These are phyloP conservation scores for Scomber colias DNA, from an alignment of 2,113 vertebrate genomes.

Conservation along the genomic window DNA sequence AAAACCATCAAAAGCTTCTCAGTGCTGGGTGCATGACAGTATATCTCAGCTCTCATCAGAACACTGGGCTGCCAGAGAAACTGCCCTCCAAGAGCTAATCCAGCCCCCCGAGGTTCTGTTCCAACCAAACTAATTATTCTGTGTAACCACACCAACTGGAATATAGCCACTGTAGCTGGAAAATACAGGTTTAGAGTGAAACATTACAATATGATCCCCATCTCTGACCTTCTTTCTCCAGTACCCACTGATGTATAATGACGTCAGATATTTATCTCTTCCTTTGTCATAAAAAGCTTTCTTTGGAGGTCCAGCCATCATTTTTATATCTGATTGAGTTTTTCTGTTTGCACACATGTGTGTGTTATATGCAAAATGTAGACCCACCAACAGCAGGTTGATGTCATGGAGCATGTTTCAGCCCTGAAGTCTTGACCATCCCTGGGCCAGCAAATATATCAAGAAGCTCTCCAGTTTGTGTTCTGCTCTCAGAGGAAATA, in stretches of 20 bases:
- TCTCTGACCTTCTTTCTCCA: constrained; percentile 51
- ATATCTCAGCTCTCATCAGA: constrained; percentile 79
- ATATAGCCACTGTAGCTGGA: constrained; percentile 63
- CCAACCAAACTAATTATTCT: constrained; percentile 81
- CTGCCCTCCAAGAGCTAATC: constrained; percentile 79
- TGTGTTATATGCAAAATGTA: constrained; percentile 32
- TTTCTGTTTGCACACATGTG: constrained; percentile 19
- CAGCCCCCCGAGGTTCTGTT: constrained; percentile 71
- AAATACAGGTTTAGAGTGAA: constrained; percentile 56
- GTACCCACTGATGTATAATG: constrained; percentile 33
- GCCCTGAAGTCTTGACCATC: constrained; percentile 69
- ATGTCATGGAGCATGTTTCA: constrained; percentile 64
- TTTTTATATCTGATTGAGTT: constrained; percentile 39
- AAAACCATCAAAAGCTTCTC: constrained; percentile 75
- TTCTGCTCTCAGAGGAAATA: constrained; percentile 79
- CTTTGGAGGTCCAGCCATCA: not conserved
- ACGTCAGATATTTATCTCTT: constrained; percentile 1
- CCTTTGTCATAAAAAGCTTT: constrained; percentile 34
- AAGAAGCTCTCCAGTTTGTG: constrained; percentile 71
- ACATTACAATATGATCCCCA: constrained; percentile 48
- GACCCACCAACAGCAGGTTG: constrained; percentile 39
- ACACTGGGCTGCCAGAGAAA: constrained; percentile 68
- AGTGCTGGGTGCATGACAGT: constrained; percentile 64
- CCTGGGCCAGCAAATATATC: constrained; percentile 74
- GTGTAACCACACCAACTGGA: constrained; percentile 73